Percentiles rank a stretch among this genome's conserved stretches.
Conservation (phyloP, 2,888 invertebrate genomes). For the Prosopocoilus inquinatus region DNA sequence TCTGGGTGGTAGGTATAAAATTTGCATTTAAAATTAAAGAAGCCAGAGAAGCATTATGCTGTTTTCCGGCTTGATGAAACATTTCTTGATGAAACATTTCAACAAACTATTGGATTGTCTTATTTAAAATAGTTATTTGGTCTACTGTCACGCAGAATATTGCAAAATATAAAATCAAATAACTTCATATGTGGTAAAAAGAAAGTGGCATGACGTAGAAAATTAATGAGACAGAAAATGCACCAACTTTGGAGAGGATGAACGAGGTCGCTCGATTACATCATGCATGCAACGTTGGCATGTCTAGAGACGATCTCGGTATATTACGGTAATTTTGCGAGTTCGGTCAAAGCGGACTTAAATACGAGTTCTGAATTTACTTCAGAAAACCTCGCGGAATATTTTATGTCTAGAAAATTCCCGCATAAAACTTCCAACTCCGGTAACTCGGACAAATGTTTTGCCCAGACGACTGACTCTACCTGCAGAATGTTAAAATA, state of each 20-base stretch:
- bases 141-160: no score
- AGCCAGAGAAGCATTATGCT: no score
- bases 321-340: constrained; percentile 17
- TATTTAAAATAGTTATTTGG: no score
- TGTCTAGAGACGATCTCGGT: constrained; percentile 16
- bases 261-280: constrained; percentile 11
- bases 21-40: no score
- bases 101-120: no score
- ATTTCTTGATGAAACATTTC: no score
- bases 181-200: constrained; percentile 11
- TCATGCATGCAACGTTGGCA: constrained; percentile 17
- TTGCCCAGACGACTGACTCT: not conserved
- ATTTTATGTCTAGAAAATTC: constrained; percentile 17
- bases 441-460: no score
- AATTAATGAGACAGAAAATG: constrained; percentile 18
- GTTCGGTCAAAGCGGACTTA: constrained; percentile 17
- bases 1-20: no score
- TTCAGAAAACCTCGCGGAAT: constrained; percentile 14
- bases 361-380: constrained; percentile 14
- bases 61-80: no score
- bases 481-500: constrained; percentile 12
- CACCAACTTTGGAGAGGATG: constrained; percentile 7
- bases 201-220: not conserved
- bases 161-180: no score
- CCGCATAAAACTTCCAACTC: not conserved